These are phyloP conservation scores for Alosa sapidissima DNA, from an alignment of 2,797 vertebrate genomes.

Conservation along the genomic window DNA sequence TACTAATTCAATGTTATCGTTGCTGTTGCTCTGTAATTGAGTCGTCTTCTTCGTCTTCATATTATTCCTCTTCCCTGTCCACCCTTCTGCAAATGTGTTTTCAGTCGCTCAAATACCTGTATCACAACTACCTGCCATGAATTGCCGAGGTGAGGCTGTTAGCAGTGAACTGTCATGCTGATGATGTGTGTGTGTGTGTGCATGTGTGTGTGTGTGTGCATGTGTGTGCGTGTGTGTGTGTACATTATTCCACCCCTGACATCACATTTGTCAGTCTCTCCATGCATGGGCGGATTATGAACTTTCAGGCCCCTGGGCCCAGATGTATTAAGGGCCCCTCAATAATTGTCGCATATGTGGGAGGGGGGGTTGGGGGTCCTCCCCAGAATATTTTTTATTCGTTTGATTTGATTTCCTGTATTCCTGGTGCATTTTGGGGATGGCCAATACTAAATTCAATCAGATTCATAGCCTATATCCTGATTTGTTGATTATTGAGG, in stretches of 20 bases:
- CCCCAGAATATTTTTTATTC: too few species aligned
- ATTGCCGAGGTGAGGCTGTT: background rate
- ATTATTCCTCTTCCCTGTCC: background rate
- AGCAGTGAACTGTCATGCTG: background rate
- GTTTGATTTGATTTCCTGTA: too few species aligned
- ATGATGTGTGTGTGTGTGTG: background rate
- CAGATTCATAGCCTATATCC: too few species aligned
- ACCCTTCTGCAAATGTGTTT: background rate
- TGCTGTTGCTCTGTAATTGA: constrained; percentile 1
- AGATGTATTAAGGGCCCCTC: too few species aligned
- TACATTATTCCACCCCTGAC: background rate
- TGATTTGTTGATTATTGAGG: too few species aligned
- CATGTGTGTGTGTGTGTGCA: background rate
- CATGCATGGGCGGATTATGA: too few species aligned
- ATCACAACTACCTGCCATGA: background rate
- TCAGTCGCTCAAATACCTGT: background rate
- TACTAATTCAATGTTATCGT: background rate
- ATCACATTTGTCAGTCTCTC: background rate
- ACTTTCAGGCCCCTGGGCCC: too few species aligned
- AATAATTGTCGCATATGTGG: too few species aligned
- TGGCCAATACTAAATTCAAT: too few species aligned
- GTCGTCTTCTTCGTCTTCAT: background rate
- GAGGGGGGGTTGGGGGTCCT: too few species aligned
- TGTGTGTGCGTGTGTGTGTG: background rate
- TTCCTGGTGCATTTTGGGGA: too few species aligned